Evolutionary conservation across 2,888 invertebrate species (phyloP).

Genomic region (Calameuta pallipes): DNA sequence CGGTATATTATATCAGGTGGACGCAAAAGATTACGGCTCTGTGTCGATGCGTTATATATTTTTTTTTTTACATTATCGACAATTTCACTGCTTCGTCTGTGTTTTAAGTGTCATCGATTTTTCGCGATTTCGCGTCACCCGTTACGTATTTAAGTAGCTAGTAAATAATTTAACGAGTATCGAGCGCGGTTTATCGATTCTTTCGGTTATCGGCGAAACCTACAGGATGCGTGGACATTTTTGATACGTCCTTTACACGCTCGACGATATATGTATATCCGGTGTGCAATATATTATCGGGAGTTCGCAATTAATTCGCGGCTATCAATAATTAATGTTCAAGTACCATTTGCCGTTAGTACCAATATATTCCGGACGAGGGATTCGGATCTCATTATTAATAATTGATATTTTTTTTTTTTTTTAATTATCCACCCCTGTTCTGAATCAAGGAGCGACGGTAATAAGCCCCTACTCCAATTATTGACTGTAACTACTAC

Average conservation of each 20-base stretch:
- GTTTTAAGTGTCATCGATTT: background rate
- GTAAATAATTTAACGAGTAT: background rate
- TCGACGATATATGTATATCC: background rate
- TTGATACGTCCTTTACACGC: background rate
- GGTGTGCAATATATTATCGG: background rate
- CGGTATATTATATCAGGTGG: background rate
- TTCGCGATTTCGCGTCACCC: background rate
- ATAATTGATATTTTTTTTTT: background rate
- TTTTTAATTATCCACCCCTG: background rate
- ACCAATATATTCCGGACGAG: background rate
- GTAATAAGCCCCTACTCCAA: background rate
- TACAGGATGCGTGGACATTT: background rate
- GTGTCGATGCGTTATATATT: background rate
- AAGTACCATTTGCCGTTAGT: background rate
- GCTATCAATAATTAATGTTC: background rate
- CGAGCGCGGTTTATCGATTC: background rate
- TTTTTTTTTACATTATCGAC: background rate
- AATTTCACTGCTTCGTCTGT: background rate
- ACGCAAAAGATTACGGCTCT: background rate
- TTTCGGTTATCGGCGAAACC: background rate
- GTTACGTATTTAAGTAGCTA: background rate
- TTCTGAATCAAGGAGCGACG: background rate
- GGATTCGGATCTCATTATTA: background rate
- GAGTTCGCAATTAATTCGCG: background rate
- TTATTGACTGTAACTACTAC: background rate